Base-by-base conservation (phyloP, 2,888 invertebrate genomes). In the Drosophila leonis region DNA sequence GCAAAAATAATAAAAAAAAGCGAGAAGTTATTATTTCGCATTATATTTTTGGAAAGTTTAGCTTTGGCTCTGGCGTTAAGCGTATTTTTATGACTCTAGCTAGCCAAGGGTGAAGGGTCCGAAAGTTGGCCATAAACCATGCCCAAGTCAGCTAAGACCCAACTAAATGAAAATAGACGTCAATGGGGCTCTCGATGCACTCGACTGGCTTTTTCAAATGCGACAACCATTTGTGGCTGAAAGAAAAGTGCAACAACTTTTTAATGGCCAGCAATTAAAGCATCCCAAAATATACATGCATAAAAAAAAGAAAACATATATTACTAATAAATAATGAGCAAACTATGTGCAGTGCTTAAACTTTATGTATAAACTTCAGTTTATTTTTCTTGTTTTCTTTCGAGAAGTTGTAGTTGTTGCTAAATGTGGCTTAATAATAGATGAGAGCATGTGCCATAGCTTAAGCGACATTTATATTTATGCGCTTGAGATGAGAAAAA, bases 181-280 rank as follows among this genome's bases (percentile, higher is more conserved):
- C 24, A 37, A 33, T 41, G 44, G 42, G 49, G 60, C 37, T 13
- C 41, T 65, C 72, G 63, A 67, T 73, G 65, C 71, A 72, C 63
- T 44, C 65, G 65, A 60, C 56, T 63, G 68, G 60, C 61, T 74
- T 10, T 63, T 69, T 69, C 29, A 56, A 77, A 63, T 77, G 82
- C 72, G 83, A 65, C 78, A 78, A 73, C 80, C 69, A 62, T 78
- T 80, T 80, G 74, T 78, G 78, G 56, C 29, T 20, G 57, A 29
- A 35, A n/a, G 39, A 55, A 65, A 62, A 81, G 78, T 75, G 83
- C 85, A 88, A 79, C 79, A 87, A 87, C 84, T 85, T 84, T 82
- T 84, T 85, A 84, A 84, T 83, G 71, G 88, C 61, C 64, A 44
- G 66, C 77, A 84, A 84, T 85, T 88, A 79, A 83, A 84, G 72